These are phyloP conservation scores for Crypturellus undulatus DNA, from an alignment of 2,113 vertebrate species.

Conservation along the genomic window DNA sequence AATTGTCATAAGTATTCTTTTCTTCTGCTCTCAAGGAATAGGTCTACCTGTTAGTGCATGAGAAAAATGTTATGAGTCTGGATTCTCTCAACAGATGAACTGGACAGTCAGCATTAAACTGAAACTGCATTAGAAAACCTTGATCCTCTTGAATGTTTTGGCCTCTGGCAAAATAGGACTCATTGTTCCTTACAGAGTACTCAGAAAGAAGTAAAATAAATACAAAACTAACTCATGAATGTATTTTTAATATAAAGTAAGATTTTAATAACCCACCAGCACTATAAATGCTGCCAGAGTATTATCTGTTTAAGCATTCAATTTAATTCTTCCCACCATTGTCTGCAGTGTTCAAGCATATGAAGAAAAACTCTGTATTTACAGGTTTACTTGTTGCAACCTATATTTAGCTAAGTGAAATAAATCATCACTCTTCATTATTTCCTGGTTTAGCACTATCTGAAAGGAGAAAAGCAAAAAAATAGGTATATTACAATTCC, in stretches of 20 bases:
- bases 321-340: neutral
- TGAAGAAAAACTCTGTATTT: neutral
- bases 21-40: neutral
- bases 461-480: neutral
- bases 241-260: neutral
- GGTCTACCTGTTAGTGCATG: neutral
- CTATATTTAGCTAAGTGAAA: neutral
- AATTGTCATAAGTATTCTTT: neutral
- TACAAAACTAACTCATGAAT: neutral
- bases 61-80: neutral
- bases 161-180: neutral
- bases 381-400: neutral
- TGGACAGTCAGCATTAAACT: neutral
- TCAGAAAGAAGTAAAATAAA: neutral
- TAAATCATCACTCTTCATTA: neutral
- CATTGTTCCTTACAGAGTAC: neutral
- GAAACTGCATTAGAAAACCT: neutral
- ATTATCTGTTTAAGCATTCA: neutral
- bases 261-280: neutral
- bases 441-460: neutral
- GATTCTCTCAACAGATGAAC: neutral
- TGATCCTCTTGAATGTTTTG: neutral
- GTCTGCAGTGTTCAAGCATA: neutral
- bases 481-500: neutral
- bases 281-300: neutral